phyloP scores from a whole-genome alignment of 2,113 vertebrate genomes.

The Mastomys coucha region DNA sequence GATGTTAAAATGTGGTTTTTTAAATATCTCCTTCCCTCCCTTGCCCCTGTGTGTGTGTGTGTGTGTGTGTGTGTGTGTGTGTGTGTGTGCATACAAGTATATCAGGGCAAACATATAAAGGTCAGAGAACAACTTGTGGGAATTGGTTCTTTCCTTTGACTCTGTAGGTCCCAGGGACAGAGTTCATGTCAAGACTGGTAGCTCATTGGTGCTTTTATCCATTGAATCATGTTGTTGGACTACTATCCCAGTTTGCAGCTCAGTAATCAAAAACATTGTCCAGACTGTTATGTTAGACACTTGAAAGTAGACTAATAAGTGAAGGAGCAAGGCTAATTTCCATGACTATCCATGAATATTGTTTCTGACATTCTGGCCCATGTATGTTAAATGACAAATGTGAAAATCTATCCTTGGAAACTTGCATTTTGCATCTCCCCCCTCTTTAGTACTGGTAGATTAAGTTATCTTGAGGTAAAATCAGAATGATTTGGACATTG shows the following conservation, averaged over 20 bases:
- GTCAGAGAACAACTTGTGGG: too few species aligned
- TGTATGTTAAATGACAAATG: background rate
- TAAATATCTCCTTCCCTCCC: background rate
- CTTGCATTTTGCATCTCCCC: background rate
- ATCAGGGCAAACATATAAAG: background rate
- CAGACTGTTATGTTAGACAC: background rate
- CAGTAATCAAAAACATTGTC: background rate
- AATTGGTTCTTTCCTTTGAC: background rate
- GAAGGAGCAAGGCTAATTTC: background rate
- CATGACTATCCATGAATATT: background rate
- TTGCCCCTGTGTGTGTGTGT: background rate
- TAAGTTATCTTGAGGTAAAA: constrained; percentile 55
- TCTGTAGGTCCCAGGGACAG: background rate
- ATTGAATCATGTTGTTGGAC: background rate
- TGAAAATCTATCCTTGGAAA: background rate
- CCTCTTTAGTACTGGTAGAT: constrained; percentile 13
- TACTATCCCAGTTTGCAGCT: background rate
- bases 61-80: background rate
- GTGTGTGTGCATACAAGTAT: background rate
- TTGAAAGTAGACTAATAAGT: background rate
- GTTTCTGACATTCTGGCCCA: background rate
- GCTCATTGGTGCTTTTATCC: background rate
- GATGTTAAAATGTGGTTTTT: background rate
- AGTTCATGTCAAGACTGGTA: background rate
- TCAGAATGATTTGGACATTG: background rate